These are phyloP conservation scores for Acleris sparsana DNA, from an alignment of 2,888 invertebrate species.

Conservation along the genomic window DNA sequence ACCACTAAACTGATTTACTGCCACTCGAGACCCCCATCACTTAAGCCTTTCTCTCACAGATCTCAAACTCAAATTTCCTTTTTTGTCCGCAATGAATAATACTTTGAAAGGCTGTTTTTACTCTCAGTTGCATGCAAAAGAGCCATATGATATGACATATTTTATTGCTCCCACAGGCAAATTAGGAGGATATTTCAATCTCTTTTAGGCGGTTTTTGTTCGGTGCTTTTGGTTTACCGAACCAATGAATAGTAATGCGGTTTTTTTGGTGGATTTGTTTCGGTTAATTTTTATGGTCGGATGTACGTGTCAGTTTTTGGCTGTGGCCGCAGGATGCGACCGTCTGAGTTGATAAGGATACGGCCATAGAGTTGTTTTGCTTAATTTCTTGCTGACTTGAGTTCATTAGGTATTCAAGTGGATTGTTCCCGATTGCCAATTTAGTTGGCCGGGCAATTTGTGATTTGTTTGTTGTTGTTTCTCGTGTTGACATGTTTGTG, in stretches of 20 bases:
- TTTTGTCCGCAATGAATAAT: slow-evolving; percentile 68
- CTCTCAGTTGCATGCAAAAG: slow-evolving; percentile 68
- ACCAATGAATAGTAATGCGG: slow-evolving; percentile 63
- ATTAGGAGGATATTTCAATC: slow-evolving; percentile 83
- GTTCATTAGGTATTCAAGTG: slow-evolving; percentile 20
- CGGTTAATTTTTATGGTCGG: slow-evolving; percentile 44
- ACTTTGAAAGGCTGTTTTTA: slow-evolving; percentile 75
- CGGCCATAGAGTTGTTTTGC: slow-evolving; percentile 29
- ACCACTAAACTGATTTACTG: slow-evolving; percentile 60
- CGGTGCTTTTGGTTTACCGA: slow-evolving; percentile 50
- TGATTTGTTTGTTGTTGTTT: neutral
- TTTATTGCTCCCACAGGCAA: slow-evolving; percentile 75
- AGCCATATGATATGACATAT: slow-evolving; percentile 79
- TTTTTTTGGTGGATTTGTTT: slow-evolving; percentile 38
- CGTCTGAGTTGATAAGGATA: slow-evolving; percentile 33
- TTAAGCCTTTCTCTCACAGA: slow-evolving; percentile 68
- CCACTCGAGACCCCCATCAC: slow-evolving; percentile 70
- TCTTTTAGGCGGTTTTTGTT: slow-evolving; percentile 57
- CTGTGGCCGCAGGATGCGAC: slow-evolving; percentile 35
- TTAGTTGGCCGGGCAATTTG: slow-evolving; percentile 4
- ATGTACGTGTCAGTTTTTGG: slow-evolving; percentile 53
- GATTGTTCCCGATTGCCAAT: slow-evolving; percentile 21
- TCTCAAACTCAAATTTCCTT: slow-evolving; percentile 52
- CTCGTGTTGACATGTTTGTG: neutral
- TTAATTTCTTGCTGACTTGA: slow-evolving; percentile 25